phyloP scores from a whole-genome alignment of 2,888 invertebrate species.

The Drosophila suboccidentalis region DNA sequence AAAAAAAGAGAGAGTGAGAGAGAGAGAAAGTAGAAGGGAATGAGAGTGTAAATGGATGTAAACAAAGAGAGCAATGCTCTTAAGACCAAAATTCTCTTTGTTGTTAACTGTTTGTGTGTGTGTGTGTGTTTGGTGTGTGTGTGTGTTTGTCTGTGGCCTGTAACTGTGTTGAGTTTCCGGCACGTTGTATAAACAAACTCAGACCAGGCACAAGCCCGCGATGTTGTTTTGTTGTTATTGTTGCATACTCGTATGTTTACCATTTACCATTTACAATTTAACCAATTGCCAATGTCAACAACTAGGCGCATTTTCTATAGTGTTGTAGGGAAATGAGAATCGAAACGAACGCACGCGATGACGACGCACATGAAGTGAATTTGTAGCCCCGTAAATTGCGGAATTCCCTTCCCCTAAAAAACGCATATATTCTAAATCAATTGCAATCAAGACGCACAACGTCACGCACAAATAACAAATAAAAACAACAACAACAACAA shows the following conservation, averaged over 20 bases:
- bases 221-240: not conserved
- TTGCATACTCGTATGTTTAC: conserved; percentile 54
- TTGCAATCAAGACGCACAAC: conserved; percentile 31
- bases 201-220: conserved; percentile 31
- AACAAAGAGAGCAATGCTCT: conserved; percentile 18
- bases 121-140: conserved; percentile 1
- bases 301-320: conserved; percentile 34
- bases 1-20: conserved; percentile 14
- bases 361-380: conserved; percentile 52
- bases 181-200: conserved; percentile 77
- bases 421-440: conserved; percentile 6
- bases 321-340: conserved; percentile 40
- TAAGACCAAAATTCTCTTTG: conserved; percentile 28
- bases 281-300: conserved; percentile 69
- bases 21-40: conserved; percentile 1
- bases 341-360: conserved; percentile 58
- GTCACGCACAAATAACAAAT: conserved; percentile 39
- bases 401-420: not conserved
- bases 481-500: not conserved
- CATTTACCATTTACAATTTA: conserved; percentile 30
- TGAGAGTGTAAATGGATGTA: not conserved
- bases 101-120: conserved; percentile 3
- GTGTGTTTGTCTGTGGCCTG: conserved; percentile 65
- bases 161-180: conserved; percentile 73
- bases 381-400: conserved; percentile 5